Evolutionary conservation across 2,888 invertebrate species (phyloP), one percentile per base, ranked within the genome.

Genomic region (Cyclophora punctaria): DNA sequence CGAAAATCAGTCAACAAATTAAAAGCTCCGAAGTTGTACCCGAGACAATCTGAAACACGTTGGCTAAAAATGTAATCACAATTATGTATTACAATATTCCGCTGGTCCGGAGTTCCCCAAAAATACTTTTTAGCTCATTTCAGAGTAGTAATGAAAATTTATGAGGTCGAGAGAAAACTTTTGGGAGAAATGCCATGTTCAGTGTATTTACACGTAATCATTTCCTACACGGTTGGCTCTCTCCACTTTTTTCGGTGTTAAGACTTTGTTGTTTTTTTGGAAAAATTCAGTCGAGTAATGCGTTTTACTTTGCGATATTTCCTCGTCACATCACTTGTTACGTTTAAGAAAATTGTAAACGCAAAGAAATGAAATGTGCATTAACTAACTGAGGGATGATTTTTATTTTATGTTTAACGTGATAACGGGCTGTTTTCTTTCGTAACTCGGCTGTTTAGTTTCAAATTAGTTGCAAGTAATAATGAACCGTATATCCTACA

Each of bases 61-160:
- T 57, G 48, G 47, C 50, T 52, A 63, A 63, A 58, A 59, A 57
- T 65, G 66, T 71, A 67, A 73, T 72, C 67, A 67, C 62, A 73
- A 73, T 76, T 74, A 71, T 64, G 66, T 61, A 67, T 73, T 67
- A 71, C 70, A 71, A 70, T 67, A 71, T 74, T 71, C 67, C 44
- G 48, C 49, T 48, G 50, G 50, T 50, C 48, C 51, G 34, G 42
- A 44, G 45, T 34, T 33, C 45, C 41, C 41, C 40, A 34, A 52
- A 37, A 50, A 55, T 57, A 60, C 56, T 60, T 62, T 63, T 65
- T 69, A 59, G 60, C 63, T 64, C 60, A 66, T 70, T 69, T 69
- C 60, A 61, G 63, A 71, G 60, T 56, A 60, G 66, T 72, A 73
- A 75, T 73, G 73, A 73, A 68, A 69, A 77, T 76, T 73, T 72